Evolutionary conservation across 2,888 invertebrate genomes (phyloP), one percentile per base, ranked within the genome.

Genomic region (Amorpha juglandis): DNA sequence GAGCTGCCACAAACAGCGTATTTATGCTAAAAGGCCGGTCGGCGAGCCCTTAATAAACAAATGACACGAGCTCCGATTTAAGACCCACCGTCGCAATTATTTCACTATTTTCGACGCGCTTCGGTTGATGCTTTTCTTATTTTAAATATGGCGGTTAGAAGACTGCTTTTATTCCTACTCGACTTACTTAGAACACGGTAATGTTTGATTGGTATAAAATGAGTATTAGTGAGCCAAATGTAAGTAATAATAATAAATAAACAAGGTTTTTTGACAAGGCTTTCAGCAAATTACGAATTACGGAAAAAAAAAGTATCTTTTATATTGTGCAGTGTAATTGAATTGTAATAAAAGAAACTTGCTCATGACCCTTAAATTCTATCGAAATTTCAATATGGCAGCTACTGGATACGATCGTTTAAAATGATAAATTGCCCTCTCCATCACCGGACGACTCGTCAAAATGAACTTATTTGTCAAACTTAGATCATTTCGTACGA

Each of bases 391-490:
- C 76, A 79, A 77, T 78, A 75, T 79, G 76, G 75, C 78, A 73
- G 84, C 84, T 85, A 84, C 85, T 81, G 86, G 81, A 80, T 80
- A 81, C 81, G 80, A 83, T 82, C 80, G 83, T 80, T 82, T 78
- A 75, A 80, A 79, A 87, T 88, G 86, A 90, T 88, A 87, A 86
- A 90, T 89, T 77, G 78, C 84, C 77, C 72, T 77, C 81, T 82
- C 83, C 86, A 83, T 87, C 87, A 84, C 84, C 78, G 82, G 72
- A 78, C 80, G 85, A 84, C 87, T 88, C 91, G 89, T 91, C 92
- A 92, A 91, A 92, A 91, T 88, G 88, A 91, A 89, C 91, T 87
- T 90, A 92, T 92, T 92, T 92, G 92, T 92, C 92, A 92, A 90
- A 90, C 86, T 84, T 82, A 90, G 92, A 92, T 92, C 89, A 89